Conservation (phyloP, 2,113 vertebrate species). For the Platycercus adscitus region DNA sequence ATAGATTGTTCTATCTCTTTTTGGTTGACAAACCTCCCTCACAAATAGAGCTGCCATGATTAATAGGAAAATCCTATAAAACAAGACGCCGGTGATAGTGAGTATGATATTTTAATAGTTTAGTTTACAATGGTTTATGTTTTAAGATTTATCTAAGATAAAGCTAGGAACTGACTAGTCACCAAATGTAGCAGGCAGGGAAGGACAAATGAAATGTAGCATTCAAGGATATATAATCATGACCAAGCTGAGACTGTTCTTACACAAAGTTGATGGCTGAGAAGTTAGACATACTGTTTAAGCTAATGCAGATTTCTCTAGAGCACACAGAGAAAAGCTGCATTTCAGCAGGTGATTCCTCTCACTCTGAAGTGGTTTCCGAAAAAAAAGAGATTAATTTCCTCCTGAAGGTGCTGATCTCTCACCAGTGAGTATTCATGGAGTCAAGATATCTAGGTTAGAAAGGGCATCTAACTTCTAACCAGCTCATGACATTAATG, state of each 20-base stretch:
- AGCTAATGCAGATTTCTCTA: neutral
- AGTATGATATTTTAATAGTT: neutral
- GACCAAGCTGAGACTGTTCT: neutral
- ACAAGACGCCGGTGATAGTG: neutral
- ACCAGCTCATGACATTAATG: neutral
- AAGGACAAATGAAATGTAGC: neutral
- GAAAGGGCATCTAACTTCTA: neutral
- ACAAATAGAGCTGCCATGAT: neutral
- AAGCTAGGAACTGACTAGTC: neutral
- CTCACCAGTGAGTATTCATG: neutral
- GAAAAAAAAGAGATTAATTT: neutral
- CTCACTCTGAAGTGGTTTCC: neutral
- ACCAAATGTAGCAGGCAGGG: neutral
- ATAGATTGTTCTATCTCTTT: neutral
- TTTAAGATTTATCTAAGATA: neutral
- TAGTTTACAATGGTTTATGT: neutral
- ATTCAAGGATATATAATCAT: neutral
- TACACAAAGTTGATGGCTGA: neutral
- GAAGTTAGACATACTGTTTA: neutral
- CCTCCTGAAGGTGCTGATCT: neutral
- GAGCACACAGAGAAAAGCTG: neutral
- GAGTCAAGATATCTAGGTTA: neutral
- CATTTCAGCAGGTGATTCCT: neutral
- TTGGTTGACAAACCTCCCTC: neutral
- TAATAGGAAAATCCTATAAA: neutral